Evolutionary conservation across 2,797 vertebrate genomes (phyloP), one percentile per base, ranked within the genome.

Genomic region (Anomalospiza imberbis): DNA sequence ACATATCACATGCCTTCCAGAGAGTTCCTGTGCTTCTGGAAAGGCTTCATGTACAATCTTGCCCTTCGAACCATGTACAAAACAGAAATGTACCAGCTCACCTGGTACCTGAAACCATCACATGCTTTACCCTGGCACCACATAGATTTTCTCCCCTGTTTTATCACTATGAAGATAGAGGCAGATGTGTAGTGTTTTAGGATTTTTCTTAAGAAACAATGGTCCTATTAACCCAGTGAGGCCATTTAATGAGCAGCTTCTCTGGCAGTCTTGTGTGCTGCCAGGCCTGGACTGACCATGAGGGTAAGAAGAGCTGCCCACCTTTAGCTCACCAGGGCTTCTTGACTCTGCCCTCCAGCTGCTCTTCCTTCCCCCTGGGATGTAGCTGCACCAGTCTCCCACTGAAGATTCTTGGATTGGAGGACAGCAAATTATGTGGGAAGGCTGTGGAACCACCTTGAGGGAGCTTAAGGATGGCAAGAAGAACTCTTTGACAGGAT

Each of bases 211-310:
- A 32, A 79, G 62, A 16, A 81, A 4, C 15, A 63, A 7, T 5
- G 8, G 9, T 62, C 13, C 16, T 60, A 18, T 72, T 76, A 51
- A 66, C 3, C 4, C 10, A n/a, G 8, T 31, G 8, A 82, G 10
- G 32, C 18, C 15, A 19, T 78, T 85, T 75, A 24, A n/a, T 29
- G 48, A 79, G 19, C 47, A 75, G 8, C 13, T 84, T 84, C 34
- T 75, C 26, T 15, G 4, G 3, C 25, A 83, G n/a, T 57, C 17
- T 16, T 47, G 3, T 40, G 38, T 34, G 24, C 28, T 75, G 24
- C 24, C 24, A 48, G 26, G 38, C 24, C 22, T 63, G 45, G 13
- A 12, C 20, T 42, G 45, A 38, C 22, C 1, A 2, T 0, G 1
- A 0, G 3, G 17, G 8, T 0, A 3, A 55, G 38, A 50, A 55